Conservation (phyloP, 2,888 invertebrate genomes). For the Habrosyne pyritoides region DNA sequence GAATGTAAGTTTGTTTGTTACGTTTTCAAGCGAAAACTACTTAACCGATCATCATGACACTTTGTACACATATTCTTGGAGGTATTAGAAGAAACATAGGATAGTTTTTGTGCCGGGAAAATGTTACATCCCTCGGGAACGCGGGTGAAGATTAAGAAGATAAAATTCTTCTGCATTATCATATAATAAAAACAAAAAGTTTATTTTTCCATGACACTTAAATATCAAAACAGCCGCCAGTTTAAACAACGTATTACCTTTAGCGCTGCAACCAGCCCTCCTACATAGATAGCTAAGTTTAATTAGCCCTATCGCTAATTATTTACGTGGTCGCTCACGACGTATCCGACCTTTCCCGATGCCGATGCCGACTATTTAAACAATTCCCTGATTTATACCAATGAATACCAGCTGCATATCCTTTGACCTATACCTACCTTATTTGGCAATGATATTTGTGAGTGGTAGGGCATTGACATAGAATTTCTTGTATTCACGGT, state of each 20-base stretch:
- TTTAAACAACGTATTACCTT: background rate
- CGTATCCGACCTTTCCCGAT: slow-evolving; percentile 46
- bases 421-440: slow-evolving; percentile 30
- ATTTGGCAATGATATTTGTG: slow-evolving; percentile 32
- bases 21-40: too few species aligned
- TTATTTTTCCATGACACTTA: too few species aligned
- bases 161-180: too few species aligned
- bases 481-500: background rate
- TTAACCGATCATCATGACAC: too few species aligned
- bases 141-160: too few species aligned
- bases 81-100: too few species aligned
- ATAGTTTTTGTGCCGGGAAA: too few species aligned
- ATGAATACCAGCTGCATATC: slow-evolving; percentile 18
- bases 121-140: too few species aligned
- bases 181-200: too few species aligned
- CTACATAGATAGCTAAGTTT: slow-evolving; percentile 49
- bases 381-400: slow-evolving; percentile 55
- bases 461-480: slow-evolving; percentile 14
- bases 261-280: slow-evolving; percentile 31
- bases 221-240: background rate
- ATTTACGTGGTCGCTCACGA: slow-evolving; percentile 71
- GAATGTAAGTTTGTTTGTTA: too few species aligned
- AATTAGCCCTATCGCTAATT: slow-evolving; percentile 78
- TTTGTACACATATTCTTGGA: too few species aligned
- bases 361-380: slow-evolving; percentile 49